These are phyloP conservation scores for Tachina lurida DNA, from an alignment of 2,888 invertebrate species.

Conservation along the genomic window DNA sequence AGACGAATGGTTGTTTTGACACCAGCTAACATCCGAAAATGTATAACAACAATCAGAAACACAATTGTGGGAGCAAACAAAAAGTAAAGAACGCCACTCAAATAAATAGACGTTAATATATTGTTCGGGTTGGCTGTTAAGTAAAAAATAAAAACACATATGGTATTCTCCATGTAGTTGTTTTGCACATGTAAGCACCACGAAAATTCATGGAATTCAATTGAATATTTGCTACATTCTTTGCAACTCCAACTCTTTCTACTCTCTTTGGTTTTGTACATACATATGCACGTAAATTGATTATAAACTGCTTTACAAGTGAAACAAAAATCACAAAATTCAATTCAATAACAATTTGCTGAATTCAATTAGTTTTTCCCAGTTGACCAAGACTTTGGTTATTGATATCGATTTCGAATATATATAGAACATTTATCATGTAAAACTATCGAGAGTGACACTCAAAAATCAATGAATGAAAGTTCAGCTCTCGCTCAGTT, in stretches of 20 bases:
- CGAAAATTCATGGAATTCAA: constrained; percentile 29
- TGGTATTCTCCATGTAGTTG: not conserved
- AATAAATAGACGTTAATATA: constrained; percentile 31
- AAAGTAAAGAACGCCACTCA: not conserved
- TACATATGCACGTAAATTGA: constrained; percentile 6
- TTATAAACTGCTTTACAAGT: constrained; percentile 48
- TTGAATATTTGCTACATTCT: not conserved
- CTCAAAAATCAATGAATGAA: too few species aligned
- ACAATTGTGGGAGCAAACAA: constrained; percentile 20
- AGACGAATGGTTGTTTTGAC: constrained; percentile 28
- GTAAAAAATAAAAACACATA: not conserved
- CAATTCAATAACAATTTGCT: constrained; percentile 58
- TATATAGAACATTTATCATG: too few species aligned
- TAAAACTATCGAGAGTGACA: too few species aligned
- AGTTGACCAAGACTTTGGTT: too few species aligned
- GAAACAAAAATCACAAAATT: constrained; percentile 47
- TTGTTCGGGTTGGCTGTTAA: not conserved
- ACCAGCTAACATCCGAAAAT: constrained; percentile 33
- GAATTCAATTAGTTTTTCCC: constrained; percentile 37
- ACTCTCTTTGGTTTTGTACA: not conserved
- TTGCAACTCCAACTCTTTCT: not conserved
- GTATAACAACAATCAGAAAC: constrained; percentile 35
- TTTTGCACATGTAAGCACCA: constrained; percentile 8
- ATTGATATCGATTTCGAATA: too few species aligned
- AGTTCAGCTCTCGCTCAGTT: too few species aligned